Evolutionary conservation across 2,888 invertebrate species (phyloP).

Genomic region (Phymatocera aterrima): DNA sequence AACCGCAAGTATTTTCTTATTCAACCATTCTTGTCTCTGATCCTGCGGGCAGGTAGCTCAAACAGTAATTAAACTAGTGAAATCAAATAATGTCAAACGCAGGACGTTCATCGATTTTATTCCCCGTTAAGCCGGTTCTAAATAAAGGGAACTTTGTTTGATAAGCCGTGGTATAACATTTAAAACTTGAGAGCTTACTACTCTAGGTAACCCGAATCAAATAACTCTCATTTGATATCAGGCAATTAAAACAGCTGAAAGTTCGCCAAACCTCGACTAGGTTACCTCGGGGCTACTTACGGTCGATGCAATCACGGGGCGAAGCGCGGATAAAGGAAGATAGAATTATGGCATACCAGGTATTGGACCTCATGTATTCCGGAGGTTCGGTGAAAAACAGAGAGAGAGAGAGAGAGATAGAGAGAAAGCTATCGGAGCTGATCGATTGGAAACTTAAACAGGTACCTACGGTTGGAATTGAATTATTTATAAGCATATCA

Average conservation of each 20-base stretch:
- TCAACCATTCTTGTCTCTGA: background rate
- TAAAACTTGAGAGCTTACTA: background rate
- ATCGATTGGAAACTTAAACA: background rate
- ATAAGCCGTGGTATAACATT: background rate
- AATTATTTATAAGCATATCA: background rate
- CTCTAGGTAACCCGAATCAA: background rate
- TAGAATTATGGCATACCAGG: background rate
- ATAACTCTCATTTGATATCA: conserved; percentile 13
- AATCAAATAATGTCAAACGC: background rate
- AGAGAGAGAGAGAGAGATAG: background rate
- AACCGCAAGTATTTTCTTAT: background rate
- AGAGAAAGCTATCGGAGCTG: background rate
- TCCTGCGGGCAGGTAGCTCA: background rate
- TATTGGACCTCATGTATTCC: background rate
- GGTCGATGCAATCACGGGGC: background rate
- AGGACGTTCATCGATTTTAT: background rate
- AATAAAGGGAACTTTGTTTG: background rate
- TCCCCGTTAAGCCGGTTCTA: background rate
- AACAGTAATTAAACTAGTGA: background rate
- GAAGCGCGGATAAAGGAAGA: background rate
- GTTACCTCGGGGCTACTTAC: conserved; percentile 16
- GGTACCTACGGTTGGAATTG: background rate
- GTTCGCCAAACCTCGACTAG: background rate
- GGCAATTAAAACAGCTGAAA: background rate
- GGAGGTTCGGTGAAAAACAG: background rate